Evolutionary conservation across 1,140 invertebrate genomes (phyloP).

Genomic region (Meloidogyne floridensis): DNA sequence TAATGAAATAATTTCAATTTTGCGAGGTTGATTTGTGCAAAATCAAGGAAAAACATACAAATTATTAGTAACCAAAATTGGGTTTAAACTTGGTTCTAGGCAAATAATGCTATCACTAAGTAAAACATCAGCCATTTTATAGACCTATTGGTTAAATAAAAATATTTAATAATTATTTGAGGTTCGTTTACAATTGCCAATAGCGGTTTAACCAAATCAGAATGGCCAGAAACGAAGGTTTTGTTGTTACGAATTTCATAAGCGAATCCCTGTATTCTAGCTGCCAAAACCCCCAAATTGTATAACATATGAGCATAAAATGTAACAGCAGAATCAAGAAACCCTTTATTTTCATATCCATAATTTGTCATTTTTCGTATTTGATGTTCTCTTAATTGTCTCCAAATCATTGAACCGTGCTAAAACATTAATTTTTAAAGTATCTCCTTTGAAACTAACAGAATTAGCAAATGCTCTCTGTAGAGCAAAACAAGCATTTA

Average conservation of each 20-base stretch:
- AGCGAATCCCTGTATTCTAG: conserved; percentile 48
- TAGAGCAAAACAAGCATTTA: conserved; percentile 45
- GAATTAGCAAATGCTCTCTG: conserved; percentile 51
- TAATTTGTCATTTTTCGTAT: conserved; percentile 52
- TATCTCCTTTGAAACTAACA: conserved; percentile 23
- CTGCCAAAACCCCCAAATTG: conserved; percentile 51
- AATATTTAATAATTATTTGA: background rate
- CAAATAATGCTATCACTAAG: conserved; percentile 50
- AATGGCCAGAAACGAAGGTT: conserved; percentile 35
- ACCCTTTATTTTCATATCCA: conserved; percentile 50
- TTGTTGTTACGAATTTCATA: conserved; percentile 49
- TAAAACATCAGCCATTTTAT: conserved; percentile 44
- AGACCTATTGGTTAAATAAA: conserved; percentile 34
- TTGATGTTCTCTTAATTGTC: conserved; percentile 43
- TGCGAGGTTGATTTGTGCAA: too few species aligned
- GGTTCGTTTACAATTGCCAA: conserved; percentile 37
- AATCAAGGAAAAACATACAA: conserved; percentile 23
- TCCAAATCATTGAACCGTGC: conserved; percentile 48
- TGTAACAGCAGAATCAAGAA: conserved; percentile 45
- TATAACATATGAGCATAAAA: conserved; percentile 55
- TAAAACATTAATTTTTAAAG: conserved; percentile 20
- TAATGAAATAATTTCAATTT: conserved; percentile 3
- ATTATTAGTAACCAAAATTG: conserved; percentile 56
- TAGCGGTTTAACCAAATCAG: conserved; percentile 45
- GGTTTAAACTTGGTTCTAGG: conserved; percentile 49